These are phyloP conservation scores for Clarias magur DNA, from an alignment of 2,113 vertebrate genomes.

Conservation along the genomic window DNA sequence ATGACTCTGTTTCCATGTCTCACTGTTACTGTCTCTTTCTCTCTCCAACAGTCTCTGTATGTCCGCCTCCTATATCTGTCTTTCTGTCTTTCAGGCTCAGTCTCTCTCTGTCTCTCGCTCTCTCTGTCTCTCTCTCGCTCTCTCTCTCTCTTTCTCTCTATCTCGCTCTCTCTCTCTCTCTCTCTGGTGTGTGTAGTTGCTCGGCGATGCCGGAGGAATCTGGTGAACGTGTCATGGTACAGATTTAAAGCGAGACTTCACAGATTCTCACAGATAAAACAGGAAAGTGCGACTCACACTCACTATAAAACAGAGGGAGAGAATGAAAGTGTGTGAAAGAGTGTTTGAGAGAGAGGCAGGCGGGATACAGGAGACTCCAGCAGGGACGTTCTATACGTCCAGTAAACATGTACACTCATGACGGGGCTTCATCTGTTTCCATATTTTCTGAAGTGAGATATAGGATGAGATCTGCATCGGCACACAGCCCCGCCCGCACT, in stretches of 20 bases:
- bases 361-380: background rate
- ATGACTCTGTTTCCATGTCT: background rate
- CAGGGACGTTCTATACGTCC: background rate
- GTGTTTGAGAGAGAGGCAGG: background rate
- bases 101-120: background rate
- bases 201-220: constrained; percentile 62
- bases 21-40: constrained; percentile 23
- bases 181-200: constrained; percentile 60
- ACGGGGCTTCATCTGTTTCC: too few relatives aligned
- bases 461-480: too few relatives aligned
- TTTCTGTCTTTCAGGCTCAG: background rate
- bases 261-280: constrained; percentile 32
- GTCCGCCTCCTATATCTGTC: constrained; percentile 17
- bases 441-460: too few relatives aligned
- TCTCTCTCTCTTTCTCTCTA: background rate
- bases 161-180: constrained; percentile 18
- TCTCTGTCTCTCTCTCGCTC: constrained; percentile 19
- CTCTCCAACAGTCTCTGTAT: background rate
- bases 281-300: constrained; percentile 10
- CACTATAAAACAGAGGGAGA: background rate
- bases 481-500: too few relatives aligned
- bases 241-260: constrained; percentile 33
- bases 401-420: background rate
- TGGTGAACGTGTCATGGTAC: constrained; percentile 43
- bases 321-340: background rate